Evolutionary conservation across 1,140 invertebrate species (phyloP).

Genomic region (Philotrypesis tridentata): DNA sequence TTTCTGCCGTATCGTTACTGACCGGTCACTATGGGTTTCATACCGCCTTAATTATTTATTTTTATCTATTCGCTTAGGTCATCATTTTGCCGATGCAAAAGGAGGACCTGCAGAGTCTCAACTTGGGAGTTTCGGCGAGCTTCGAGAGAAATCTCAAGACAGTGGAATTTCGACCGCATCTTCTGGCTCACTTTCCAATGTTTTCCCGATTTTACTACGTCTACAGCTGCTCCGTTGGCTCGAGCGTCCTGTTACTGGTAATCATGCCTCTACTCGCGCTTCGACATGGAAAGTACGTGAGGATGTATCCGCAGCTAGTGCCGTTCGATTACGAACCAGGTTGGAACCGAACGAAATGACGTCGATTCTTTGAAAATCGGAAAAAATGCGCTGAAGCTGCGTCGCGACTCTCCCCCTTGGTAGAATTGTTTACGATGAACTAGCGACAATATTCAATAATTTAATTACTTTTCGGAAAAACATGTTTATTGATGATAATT

Average conservation of each 20-base stretch:
- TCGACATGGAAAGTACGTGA: constrained; percentile 6
- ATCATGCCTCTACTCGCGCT: background rate
- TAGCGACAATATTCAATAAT: too few species aligned
- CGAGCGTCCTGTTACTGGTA: background rate
- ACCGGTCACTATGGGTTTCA: too few species aligned
- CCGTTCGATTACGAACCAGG: constrained; percentile 40
- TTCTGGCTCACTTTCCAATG: constrained; percentile 8
- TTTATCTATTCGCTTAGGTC: background rate
- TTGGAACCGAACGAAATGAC: too few species aligned
- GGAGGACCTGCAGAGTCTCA: background rate
- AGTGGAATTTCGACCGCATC: background rate
- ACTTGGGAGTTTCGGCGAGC: constrained; percentile 5
- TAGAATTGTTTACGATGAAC: too few species aligned
- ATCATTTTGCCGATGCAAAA: background rate
- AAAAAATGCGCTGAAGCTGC: too few species aligned
- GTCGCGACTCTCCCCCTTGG: too few species aligned
- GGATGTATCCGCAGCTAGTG: constrained; percentile 13
- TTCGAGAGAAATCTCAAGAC: constrained; percentile 20
- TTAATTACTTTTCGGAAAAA: too few species aligned
- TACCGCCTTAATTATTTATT: too few species aligned
- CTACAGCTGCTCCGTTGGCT: background rate
- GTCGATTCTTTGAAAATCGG: too few species aligned
- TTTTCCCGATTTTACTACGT: constrained; percentile 10
- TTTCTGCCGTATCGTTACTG: too few species aligned
- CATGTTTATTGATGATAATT: too few species aligned